Conservation (phyloP, 2,113 vertebrate species). For the Athene noctua region DNA sequence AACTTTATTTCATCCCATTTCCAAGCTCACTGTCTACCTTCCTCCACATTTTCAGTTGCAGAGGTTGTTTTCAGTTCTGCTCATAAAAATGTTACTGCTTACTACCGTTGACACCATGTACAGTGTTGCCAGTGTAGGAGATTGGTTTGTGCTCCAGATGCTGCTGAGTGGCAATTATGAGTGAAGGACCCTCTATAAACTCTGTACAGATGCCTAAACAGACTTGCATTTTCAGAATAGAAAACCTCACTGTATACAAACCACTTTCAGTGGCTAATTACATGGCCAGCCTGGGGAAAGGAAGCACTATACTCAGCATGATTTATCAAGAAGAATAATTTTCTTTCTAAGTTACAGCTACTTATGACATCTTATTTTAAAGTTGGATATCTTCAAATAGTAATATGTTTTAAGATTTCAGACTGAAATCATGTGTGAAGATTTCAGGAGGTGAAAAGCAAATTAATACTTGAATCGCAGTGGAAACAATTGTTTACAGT, state of each 20-base stretch:
- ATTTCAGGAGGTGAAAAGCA: background rate
- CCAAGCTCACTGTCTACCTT: background rate
- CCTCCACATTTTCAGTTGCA: background rate
- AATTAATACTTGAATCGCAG: background rate
- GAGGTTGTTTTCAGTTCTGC: background rate
- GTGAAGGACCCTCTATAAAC: background rate
- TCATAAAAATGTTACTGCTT: background rate
- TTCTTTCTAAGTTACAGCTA: background rate
- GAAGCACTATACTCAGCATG: background rate
- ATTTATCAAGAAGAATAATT: background rate
- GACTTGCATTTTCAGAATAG: background rate
- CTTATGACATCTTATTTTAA: background rate
- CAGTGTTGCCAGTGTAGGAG: background rate
- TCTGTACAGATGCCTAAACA: background rate
- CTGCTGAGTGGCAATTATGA: background rate
- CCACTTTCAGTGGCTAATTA: background rate
- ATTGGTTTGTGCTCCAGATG: background rate
- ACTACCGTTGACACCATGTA: background rate
- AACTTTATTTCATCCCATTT: background rate
- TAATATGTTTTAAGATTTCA: background rate
- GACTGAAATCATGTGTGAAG: background rate
- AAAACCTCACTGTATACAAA: background rate
- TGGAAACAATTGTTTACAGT: background rate
- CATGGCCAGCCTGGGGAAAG: background rate
- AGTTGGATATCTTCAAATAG: background rate